Evolutionary conservation across 2,888 invertebrate species (phyloP).

Genomic region (Megalurothrips usitatus): DNA sequence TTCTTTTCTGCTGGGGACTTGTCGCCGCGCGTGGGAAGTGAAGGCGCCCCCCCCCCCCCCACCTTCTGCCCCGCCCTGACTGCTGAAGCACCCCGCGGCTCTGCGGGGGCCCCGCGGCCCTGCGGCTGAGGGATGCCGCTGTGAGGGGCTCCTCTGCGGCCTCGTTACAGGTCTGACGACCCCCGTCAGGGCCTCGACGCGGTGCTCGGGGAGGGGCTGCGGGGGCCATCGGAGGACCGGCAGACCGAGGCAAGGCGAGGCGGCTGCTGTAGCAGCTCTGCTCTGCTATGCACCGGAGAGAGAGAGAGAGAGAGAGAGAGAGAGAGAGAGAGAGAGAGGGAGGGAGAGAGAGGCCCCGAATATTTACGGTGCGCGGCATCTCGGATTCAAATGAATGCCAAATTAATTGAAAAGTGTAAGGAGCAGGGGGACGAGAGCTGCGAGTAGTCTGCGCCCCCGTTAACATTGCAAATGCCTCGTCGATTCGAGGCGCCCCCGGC

Average conservation of each 20-base stretch:
- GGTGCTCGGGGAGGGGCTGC: too few species aligned
- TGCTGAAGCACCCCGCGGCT: background rate
- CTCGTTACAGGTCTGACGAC: too few species aligned
- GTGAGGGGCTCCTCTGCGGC: too few species aligned
- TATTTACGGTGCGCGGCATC: background rate
- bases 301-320: background rate
- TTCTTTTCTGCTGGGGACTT: too few species aligned
- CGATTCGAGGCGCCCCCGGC: background rate
- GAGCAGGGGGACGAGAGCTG: background rate
- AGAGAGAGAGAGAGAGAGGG: background rate
- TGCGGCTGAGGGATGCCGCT: too few species aligned
- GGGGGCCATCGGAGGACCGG: too few species aligned
- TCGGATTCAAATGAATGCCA: background rate
- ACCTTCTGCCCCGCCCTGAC: constrained; percentile 10
- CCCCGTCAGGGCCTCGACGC: too few species aligned
- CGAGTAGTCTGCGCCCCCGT: background rate
- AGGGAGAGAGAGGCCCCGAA: background rate
- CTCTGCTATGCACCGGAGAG: background rate
- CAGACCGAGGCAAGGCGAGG: too few species aligned
- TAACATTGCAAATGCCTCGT: constrained; percentile 10
- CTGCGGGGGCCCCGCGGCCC: background rate
- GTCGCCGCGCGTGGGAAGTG: too few species aligned
- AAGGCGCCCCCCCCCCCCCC: too few species aligned
- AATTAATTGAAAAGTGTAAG: constrained; percentile 9
- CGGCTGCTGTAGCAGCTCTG: too few species aligned